phyloP scores from a whole-genome alignment of 2,888 invertebrate species.

The Ctena decussata region DNA sequence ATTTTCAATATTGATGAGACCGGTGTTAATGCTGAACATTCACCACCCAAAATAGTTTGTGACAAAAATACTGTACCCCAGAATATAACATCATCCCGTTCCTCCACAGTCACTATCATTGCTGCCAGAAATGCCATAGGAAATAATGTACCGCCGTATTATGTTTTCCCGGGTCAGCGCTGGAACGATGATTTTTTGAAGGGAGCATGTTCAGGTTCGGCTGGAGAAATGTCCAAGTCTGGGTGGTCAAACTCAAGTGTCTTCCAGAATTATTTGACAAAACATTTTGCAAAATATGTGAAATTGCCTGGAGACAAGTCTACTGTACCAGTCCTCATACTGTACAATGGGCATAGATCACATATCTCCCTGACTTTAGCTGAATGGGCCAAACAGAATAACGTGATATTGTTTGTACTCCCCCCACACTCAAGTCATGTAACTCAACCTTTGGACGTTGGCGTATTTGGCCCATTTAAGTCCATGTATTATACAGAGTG shows the following conservation, averaged over 20 bases:
- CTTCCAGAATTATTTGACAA: no score
- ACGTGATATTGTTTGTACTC: background rate
- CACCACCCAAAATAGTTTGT: no score
- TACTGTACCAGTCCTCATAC: background rate
- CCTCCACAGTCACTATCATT: background rate
- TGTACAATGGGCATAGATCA: background rate
- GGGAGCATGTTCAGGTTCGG: background rate
- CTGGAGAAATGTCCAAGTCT: background rate
- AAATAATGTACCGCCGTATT: no score
- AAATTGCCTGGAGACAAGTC: background rate
- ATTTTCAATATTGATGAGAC: no score
- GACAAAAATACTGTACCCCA: no score
- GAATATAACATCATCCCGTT: background rate
- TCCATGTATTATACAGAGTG: no score
- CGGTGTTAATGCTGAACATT: no score
- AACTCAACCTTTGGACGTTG: no score
- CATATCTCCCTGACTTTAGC: background rate
- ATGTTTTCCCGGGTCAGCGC: background rate
- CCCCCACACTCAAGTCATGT: no score
- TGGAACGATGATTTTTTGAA: background rate
- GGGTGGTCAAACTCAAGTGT: constrained; percentile 2
- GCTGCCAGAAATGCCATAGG: no score
- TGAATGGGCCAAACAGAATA: background rate
- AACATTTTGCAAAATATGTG: background rate
- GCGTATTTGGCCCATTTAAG: no score